Conservation (phyloP, 2,797 vertebrate species). For the Siniperca obscura region DNA sequence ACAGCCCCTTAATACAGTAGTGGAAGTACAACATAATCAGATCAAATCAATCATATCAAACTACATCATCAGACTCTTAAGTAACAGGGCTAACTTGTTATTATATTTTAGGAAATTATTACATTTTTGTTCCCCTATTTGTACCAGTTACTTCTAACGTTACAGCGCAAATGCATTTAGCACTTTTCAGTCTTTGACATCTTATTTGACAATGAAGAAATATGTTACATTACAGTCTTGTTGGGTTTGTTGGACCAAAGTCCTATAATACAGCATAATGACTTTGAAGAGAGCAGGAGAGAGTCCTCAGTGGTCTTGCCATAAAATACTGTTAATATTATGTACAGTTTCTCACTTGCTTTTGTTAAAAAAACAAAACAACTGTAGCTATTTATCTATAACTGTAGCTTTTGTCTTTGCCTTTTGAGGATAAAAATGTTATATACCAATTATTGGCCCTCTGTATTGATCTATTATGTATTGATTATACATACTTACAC, state of each 20-base stretch:
- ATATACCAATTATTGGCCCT: slow-evolving; percentile 54
- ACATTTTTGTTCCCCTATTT: slow-evolving; percentile 19
- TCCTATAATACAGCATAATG: slow-evolving; percentile 46
- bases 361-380: slow-evolving; percentile 66
- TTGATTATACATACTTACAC: slow-evolving; percentile 53
- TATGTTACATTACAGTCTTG: slow-evolving; percentile 50
- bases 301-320: slow-evolving; percentile 58
- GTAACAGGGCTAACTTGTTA: slow-evolving; percentile 59
- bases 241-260: slow-evolving; percentile 72
- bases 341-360: slow-evolving; percentile 77
- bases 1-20: slow-evolving; percentile 5
- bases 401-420: slow-evolving; percentile 75
- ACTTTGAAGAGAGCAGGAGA: slow-evolving; percentile 37
- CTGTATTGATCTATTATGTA: slow-evolving; percentile 52
- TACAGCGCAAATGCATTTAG: slow-evolving; percentile 66
- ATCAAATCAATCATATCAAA: slow-evolving; percentile 50
- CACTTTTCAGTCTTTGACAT: slow-evolving; percentile 72
- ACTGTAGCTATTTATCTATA: slow-evolving; percentile 73
- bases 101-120: slow-evolving; percentile 12
- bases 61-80: slow-evolving; percentile 28
- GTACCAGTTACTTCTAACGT: slow-evolving; percentile 28
- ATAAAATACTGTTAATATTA: slow-evolving; percentile 67
- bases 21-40: slow-evolving; percentile 26
- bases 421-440: slow-evolving; percentile 61
- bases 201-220: slow-evolving; percentile 70